Percentiles rank a stretch among this genome's conserved stretches.
phyloP scores from a whole-genome alignment of 2,113 vertebrate genomes.

The Mohoua ochrocephala region DNA sequence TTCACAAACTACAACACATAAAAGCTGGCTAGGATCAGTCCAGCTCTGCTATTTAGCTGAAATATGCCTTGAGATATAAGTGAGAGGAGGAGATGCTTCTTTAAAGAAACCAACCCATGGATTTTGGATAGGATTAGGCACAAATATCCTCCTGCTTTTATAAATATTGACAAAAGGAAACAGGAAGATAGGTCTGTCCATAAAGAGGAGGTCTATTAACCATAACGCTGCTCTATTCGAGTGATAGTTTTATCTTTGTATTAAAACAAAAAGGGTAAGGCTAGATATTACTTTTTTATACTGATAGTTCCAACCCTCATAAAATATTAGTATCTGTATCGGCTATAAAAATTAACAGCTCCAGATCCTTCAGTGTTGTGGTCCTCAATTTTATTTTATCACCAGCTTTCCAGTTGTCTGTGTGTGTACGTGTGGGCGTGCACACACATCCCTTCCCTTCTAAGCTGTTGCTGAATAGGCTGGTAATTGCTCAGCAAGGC shows the following conservation, averaged over 20 bases:
- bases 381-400: slow-evolving; percentile 67
- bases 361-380: slow-evolving; percentile 54
- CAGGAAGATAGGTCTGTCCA: background rate
- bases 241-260: slow-evolving; percentile 61
- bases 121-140: slow-evolving; percentile 18
- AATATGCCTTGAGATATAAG: background rate
- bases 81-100: background rate
- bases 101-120: background rate
- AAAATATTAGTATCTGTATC: slow-evolving; percentile 76
- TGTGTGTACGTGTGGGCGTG: background rate
- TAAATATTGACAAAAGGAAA: slow-evolving; percentile 56
- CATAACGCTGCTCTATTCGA: slow-evolving; percentile 14
- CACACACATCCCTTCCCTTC: background rate
- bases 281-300: slow-evolving; percentile 59
- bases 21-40: background rate
- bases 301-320: slow-evolving; percentile 70
- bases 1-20: background rate
- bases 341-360: slow-evolving; percentile 77
- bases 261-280: slow-evolving; percentile 64
- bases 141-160: slow-evolving; percentile 35
- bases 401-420: background rate
- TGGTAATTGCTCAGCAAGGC: slow-evolving; percentile 39
- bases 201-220: slow-evolving; percentile 58
- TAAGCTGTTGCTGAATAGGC: slow-evolving; percentile 50
- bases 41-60: background rate